These are phyloP conservation scores for Rhinoptilus africanus DNA, from an alignment of 2,113 vertebrate species.

Conservation along the genomic window DNA sequence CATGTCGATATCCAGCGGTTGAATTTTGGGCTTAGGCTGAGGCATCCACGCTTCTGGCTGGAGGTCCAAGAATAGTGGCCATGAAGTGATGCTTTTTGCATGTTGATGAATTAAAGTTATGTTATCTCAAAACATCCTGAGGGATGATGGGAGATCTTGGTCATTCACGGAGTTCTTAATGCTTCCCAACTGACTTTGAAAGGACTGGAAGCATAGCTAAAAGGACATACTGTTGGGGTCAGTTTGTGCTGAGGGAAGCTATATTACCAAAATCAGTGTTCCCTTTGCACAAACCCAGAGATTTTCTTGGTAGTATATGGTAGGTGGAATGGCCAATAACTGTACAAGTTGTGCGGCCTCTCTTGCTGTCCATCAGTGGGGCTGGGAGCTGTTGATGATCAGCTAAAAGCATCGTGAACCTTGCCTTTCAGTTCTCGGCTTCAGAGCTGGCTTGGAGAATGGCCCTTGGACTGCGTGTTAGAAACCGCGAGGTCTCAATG, in stretches of 20 bases:
- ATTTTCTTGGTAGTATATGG: background rate
- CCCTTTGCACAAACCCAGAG: background rate
- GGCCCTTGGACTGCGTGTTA: fast-evolving
- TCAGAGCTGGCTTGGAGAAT: background rate
- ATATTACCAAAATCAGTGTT: background rate
- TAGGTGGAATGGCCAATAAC: background rate
- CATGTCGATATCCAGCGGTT: background rate
- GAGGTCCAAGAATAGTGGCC: background rate
- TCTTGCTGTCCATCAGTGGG: fast-evolving
- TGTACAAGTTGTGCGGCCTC: background rate
- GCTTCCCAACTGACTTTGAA: background rate
- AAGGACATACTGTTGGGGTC: fast-evolving
- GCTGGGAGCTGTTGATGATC: background rate
- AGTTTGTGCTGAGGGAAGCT: background rate
- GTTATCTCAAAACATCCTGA: background rate
- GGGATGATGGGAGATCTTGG: background rate
- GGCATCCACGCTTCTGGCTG: background rate
- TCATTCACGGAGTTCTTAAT: background rate
- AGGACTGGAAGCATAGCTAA: background rate
- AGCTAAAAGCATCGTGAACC: background rate
- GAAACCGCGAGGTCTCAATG: fast-evolving
- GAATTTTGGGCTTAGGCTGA: background rate
- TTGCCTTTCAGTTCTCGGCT: background rate
- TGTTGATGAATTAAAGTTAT: background rate
- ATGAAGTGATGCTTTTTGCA: background rate